Evolutionary conservation across 2,113 vertebrate genomes (phyloP).

Genomic region (Eublepharis macularius): DNA sequence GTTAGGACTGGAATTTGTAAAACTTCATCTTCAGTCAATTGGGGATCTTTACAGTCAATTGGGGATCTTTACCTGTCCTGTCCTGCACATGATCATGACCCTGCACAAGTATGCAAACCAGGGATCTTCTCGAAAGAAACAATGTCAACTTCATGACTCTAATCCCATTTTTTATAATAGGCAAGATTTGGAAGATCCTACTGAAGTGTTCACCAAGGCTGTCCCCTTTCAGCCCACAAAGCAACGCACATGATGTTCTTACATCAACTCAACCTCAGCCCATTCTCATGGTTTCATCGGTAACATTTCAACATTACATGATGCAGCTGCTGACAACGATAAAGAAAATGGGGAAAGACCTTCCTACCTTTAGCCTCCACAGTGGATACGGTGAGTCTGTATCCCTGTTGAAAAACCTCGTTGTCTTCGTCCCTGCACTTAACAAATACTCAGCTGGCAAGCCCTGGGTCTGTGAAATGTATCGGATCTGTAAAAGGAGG

Average conservation of each 20-base stretch:
- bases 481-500: conserved; percentile 89
- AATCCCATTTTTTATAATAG: neutral
- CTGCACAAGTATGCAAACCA: no score
- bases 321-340: neutral
- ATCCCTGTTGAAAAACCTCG: conserved; percentile 98
- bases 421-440: conserved; percentile 98
- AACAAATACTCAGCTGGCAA: conserved; percentile 97
- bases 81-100: neutral
- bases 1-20: neutral
- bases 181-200: neutral
- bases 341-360: neutral
- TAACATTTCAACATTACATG: neutral
- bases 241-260: neutral
- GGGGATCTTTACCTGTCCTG: neutral
- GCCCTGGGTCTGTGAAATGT: conserved; percentile 98
- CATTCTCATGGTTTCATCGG: neutral
- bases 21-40: neutral
- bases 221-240: neutral
- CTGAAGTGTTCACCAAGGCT: neutral
- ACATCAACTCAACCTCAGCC: neutral
- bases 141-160: neutral
- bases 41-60: neutral
- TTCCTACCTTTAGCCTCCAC: conserved; percentile 96
- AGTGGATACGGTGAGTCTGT: conserved; percentile 95
- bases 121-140: neutral